Evolutionary conservation across 2,113 vertebrate genomes (phyloP), one percentile per base, ranked within the genome.

Genomic region (Oryzias celebensis): DNA sequence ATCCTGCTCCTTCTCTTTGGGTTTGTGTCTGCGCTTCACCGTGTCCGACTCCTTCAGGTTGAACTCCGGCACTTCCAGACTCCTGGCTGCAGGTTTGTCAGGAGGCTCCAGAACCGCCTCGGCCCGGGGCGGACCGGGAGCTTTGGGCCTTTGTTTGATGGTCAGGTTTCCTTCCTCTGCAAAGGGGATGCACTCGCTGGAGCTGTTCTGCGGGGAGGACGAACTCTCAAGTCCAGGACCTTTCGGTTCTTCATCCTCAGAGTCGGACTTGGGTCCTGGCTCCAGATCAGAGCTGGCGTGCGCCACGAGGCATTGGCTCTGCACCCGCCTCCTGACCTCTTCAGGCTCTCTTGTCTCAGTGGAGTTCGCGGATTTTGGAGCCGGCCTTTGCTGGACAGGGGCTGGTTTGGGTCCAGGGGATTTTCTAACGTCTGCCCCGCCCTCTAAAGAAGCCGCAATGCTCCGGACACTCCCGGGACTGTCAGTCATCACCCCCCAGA

Each of bases 161-260:
- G 97, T 99, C 75, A 99, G 90, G 75, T 98, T 98, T 8, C 97
- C 97, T 80, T 99, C 97, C 78, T 99, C 96, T 0, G 97, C 97
- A 6, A 98, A 99, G 1, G 97, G 97, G 70, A 99, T 94, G 87
- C 95, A 96, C 82, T 99, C 96, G 0, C 94, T 96, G 26, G 96
- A 98, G 88, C 96, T 97, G 86, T 93, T 94, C 73, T 96, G 94
- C 0, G 94, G 93, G 0, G 93, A 95, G 0, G 93, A 88, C 0
- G 91, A 91, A 5, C 77, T 71, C 6, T 78, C 88, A 15, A 85
- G 64, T 0, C 80, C 66, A 0, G 47, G 72, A 2, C 79, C 82
- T 12, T 66, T 70, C 0, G 50, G 14, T 15, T 88, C 85, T 16
- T 96, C 93, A 15, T 95, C 95, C 64, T 97, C 95, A 0, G 92